A percentile compares a stretch with the other conserved stretches of the same genome.
phyloP scores from a whole-genome alignment of 2,888 invertebrate species.

The Portevinia maculata region DNA sequence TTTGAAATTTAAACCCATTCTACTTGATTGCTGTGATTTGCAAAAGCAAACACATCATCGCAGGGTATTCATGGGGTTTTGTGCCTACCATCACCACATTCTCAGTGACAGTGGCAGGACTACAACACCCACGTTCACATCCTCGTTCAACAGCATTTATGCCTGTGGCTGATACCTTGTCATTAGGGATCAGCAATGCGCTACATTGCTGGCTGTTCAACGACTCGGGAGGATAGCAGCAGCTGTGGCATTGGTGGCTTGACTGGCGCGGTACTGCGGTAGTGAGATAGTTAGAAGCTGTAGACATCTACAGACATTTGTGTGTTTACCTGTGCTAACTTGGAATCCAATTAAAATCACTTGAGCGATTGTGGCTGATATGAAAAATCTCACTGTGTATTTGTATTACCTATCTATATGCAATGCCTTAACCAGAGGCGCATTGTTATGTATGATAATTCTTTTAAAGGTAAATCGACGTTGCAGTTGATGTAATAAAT shows the following conservation, averaged over 20 bases:
- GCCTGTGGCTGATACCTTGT: slow-evolving; percentile 37
- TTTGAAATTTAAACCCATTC: slow-evolving; percentile 33
- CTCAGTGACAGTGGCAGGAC: slow-evolving; percentile 25
- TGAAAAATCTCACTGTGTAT: neutral
- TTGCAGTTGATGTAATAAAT: slow-evolving; percentile 49
- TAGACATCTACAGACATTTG: slow-evolving; percentile 46
- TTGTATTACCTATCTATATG: slow-evolving; percentile 8
- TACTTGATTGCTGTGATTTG: slow-evolving; percentile 50
- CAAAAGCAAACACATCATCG: slow-evolving; percentile 7
- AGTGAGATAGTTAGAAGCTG: slow-evolving; percentile 27
- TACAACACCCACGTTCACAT: slow-evolving; percentile 16
- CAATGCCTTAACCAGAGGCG: slow-evolving; percentile 18
- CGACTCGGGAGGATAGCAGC: neutral
- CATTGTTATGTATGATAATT: slow-evolving; percentile 45
- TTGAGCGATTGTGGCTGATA: slow-evolving; percentile 48
- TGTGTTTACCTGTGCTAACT: slow-evolving; percentile 43
- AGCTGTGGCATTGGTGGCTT: slow-evolving; percentile 5
- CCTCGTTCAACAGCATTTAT: slow-evolving; percentile 14
- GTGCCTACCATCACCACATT: slow-evolving; percentile 20
- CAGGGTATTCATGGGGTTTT: slow-evolving; percentile 36
- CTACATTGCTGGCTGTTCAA: slow-evolving; percentile 26
- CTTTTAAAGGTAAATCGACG: neutral
- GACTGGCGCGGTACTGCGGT: neutral
- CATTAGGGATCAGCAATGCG: slow-evolving; percentile 35
- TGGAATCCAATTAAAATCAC: slow-evolving; percentile 59